phyloP scores from a whole-genome alignment of 2,113 vertebrate species.

The Phoenicopterus ruber region DNA sequence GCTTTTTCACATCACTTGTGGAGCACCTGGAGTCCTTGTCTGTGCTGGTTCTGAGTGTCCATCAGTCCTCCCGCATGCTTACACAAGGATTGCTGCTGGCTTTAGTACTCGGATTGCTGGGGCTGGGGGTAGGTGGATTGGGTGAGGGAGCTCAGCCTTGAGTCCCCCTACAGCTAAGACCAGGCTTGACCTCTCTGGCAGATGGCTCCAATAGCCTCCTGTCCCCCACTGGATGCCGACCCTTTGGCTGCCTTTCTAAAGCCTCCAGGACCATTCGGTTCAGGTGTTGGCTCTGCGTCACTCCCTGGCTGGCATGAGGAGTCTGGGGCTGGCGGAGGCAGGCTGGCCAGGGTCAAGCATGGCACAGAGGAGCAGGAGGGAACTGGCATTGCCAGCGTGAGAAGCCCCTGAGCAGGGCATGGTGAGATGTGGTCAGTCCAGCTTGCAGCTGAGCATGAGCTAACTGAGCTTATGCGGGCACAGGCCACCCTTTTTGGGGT shows the following conservation, averaged over 20 bases:
- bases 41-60: fast-evolving
- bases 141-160: not conserved
- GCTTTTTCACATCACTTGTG: not conserved
- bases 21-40: not conserved
- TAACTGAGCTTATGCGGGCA: fast-evolving
- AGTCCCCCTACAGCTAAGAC: not conserved
- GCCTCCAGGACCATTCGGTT: not conserved
- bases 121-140: not conserved
- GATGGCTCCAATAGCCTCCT: not conserved
- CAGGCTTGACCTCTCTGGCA: not conserved
- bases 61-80: fast-evolving
- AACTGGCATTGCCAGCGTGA: not conserved
- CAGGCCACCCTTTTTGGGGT: not conserved
- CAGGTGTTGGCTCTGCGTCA: not conserved
- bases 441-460: not conserved
- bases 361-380: not conserved
- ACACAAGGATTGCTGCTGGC: not conserved
- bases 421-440: not conserved
- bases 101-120: not conserved
- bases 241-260: not conserved
- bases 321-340: fast-evolving
- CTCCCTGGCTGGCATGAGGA: not conserved
- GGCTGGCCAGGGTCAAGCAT: not conserved
- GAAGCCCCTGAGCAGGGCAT: not conserved
- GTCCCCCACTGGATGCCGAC: not conserved